Evolutionary conservation across 2,797 vertebrate species (phyloP).

Genomic region (Yasuhikotakia modesta): DNA sequence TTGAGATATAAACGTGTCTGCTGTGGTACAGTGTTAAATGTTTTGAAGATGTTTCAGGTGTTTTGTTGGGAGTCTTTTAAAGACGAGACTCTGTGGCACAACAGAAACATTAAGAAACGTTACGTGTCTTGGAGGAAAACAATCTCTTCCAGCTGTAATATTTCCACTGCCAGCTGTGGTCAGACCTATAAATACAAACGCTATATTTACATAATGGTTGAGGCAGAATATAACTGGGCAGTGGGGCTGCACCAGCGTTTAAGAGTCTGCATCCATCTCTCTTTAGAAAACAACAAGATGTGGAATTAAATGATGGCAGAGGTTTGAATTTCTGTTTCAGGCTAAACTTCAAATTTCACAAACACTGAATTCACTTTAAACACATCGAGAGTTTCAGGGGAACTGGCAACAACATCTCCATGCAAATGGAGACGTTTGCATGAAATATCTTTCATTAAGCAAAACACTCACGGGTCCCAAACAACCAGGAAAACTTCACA

Average conservation of each 20-base stretch:
- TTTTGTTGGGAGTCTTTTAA: neutral
- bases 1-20: slow-evolving; percentile 55
- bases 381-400: neutral
- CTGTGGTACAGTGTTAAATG: neutral
- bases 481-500: too few relatives aligned
- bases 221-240: slow-evolving; percentile 77
- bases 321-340: neutral
- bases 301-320: slow-evolving; percentile 29
- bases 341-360: neutral
- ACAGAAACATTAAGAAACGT: slow-evolving; percentile 2
- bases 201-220: slow-evolving; percentile 79
- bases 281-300: slow-evolving; percentile 37
- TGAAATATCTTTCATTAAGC: too few relatives aligned
- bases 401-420: neutral
- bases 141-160: slow-evolving; percentile 77
- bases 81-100: too few relatives aligned
- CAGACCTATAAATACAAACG: slow-evolving; percentile 84
- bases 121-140: slow-evolving; percentile 63
- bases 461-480: too few relatives aligned
- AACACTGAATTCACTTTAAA: neutral
- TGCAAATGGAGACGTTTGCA: neutral
- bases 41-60: too few relatives aligned
- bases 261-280: slow-evolving; percentile 44
- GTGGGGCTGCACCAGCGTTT: slow-evolving; percentile 60
- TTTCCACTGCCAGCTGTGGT: slow-evolving; percentile 77